Conservation (phyloP, 2,797 vertebrate genomes). For the Danio aesculapii region DNA sequence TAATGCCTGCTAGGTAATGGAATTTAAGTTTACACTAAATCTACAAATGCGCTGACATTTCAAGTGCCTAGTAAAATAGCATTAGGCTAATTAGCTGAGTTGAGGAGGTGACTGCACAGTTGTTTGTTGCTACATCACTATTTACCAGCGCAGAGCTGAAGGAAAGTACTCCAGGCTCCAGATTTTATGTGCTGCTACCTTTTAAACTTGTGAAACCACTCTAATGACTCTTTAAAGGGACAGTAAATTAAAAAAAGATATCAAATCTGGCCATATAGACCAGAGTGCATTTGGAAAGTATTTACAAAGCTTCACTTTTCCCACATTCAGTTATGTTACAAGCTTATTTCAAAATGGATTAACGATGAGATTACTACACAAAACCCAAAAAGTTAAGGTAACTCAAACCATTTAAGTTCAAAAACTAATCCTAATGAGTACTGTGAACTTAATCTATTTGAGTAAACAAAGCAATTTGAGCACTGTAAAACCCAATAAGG, state of each 20-base stretch:
- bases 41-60: constrained; percentile 97
- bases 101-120: constrained; percentile 82
- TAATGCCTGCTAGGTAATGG: constrained; percentile 99
- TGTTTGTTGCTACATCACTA: constrained; percentile 44
- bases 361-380: too few relatives aligned
- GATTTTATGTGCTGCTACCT: background rate
- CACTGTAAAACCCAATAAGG: too few relatives aligned
- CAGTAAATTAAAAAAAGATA: background rate
- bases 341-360: too few relatives aligned
- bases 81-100: constrained; percentile 97
- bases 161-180: background rate
- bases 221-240: background rate
- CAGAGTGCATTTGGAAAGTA: too few relatives aligned
- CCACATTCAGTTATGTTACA: too few relatives aligned
- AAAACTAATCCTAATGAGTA: too few relatives aligned
- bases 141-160: constrained; percentile 13
- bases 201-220: background rate
- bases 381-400: too few relatives aligned
- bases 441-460: too few relatives aligned
- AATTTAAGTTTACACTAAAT: constrained; percentile 99
- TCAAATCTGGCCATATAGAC: background rate
- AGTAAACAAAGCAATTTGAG: too few relatives aligned
- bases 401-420: too few relatives aligned
- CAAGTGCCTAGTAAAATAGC: constrained; percentile 96
- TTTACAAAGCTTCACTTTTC: too few relatives aligned